Evolutionary conservation across 2,888 invertebrate genomes (phyloP).

Genomic region (Dioctria linearis): DNA sequence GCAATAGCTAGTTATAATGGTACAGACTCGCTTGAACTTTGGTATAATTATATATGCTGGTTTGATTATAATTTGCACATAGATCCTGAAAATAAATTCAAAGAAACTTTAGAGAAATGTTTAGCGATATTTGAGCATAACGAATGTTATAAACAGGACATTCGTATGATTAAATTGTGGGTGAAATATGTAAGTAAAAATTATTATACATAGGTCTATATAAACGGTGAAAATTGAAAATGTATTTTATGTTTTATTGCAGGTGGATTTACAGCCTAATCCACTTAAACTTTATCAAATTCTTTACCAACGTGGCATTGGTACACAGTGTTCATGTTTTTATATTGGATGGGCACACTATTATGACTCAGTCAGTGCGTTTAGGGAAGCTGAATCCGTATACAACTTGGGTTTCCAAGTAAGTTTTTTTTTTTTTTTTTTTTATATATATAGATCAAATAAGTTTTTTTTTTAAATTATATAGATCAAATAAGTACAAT

Average conservation of each 20-base stretch:
- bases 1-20: conserved; percentile 87
- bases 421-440: neutral
- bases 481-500: neutral
- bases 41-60: conserved; percentile 94
- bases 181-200: conserved; percentile 89
- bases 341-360: conserved; percentile 93
- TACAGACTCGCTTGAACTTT: conserved; percentile 89
- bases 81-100: conserved; percentile 94
- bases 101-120: conserved; percentile 89
- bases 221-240: neutral
- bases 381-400: conserved; percentile 87
- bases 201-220: neutral
- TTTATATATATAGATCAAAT: too few species aligned
- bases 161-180: conserved; percentile 89
- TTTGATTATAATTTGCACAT: conserved; percentile 82
- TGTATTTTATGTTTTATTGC: conserved; percentile 12
- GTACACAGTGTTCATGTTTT: conserved; percentile 85
- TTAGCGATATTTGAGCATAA: conserved; percentile 86
- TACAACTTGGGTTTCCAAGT: conserved; percentile 82
- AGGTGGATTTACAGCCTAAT: conserved; percentile 85
- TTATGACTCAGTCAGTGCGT: conserved; percentile 86
- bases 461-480: neutral
- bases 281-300: conserved; percentile 87
- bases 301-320: conserved; percentile 85
- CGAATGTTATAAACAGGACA: conserved; percentile 87